Base-by-base conservation (phyloP, 2,888 invertebrate species). In the Ceraclea dissimilis region DNA sequence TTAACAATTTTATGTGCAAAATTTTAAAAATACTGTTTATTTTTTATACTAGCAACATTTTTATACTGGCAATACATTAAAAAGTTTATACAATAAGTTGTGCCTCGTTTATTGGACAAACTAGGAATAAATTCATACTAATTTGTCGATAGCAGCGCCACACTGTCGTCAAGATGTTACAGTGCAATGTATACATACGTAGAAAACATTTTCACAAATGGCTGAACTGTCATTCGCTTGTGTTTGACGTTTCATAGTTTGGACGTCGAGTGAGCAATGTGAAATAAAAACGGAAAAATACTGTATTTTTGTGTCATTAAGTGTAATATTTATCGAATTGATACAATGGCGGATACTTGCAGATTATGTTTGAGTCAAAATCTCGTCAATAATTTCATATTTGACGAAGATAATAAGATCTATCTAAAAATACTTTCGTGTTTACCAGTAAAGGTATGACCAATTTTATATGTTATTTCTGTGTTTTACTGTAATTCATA, bases 341-440 rank as follows among this genome's bases (percentile, higher is more conserved):
- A 39, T 13, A 50, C 16, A 10, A 58, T 58, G 58, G 26, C 58
- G 51, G 56, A 51, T 16, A 34, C 44, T n/a, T 55, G 60, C 44
- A 46, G 60, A 54, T 20, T 58, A 13, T 56, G 56, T 44, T 43
- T 56, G 17, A 52, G 48, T 18, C 19, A 56, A n/a, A 79, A 69
- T 69, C 78, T 70, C 62, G 85, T 85, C 50, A 83, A 82, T 67
- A 80, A 84, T 67, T 75, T 82, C 65, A 85, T 86, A 70, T 86
- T 86, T 68, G 84, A 83, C 64, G 84, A 83, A 64, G 80, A 81
- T 66, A 83, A 81, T 66, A 83, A 84, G 62, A 76, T 85, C 64
- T 84, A 80, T 67, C 70, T 82, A 63, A 86, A 86, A 78, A 85
- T 86, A 73, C 80, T 83, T 60, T 75, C 85, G 64, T 86, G 85